phyloP scores from a whole-genome alignment of 2,797 vertebrate species.

The Scleropages formosus region DNA sequence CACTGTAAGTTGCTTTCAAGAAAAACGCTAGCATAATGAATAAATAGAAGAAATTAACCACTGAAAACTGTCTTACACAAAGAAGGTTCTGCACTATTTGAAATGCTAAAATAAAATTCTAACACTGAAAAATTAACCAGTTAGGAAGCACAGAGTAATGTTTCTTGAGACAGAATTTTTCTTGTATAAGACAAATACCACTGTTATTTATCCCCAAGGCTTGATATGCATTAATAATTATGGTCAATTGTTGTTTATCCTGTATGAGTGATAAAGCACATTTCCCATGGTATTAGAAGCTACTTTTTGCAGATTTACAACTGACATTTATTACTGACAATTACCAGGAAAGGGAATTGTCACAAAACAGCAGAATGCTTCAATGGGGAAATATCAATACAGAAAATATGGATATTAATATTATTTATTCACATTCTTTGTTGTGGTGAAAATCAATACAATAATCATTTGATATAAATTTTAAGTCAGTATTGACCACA shows the following conservation, averaged over 20 bases:
- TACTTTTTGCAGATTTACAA: background rate
- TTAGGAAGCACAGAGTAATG: background rate
- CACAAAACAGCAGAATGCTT: too few species aligned
- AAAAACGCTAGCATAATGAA: too few species aligned
- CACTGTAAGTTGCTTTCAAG: too few species aligned
- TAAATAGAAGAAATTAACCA: too few species aligned
- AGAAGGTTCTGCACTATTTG: slow-evolving; percentile 3
- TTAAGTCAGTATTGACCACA: too few species aligned
- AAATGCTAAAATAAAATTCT: slow-evolving; percentile 1
- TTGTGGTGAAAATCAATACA: too few species aligned
- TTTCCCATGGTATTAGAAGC: background rate
- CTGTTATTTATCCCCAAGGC: background rate
- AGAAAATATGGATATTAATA: too few species aligned
- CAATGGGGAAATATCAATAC: too few species aligned
- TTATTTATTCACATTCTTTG: too few species aligned
- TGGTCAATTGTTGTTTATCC: background rate
- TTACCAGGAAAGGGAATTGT: too few species aligned
- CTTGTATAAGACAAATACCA: background rate
- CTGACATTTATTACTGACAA: background rate
- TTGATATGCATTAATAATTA: background rate
- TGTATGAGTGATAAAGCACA: background rate
- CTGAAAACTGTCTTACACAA: too few species aligned
- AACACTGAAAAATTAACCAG: background rate
- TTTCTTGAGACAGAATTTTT: background rate
- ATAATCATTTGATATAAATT: too few species aligned